phyloP scores from a whole-genome alignment of 2,888 invertebrate genomes.

The Cosmopolites sordidus region DNA sequence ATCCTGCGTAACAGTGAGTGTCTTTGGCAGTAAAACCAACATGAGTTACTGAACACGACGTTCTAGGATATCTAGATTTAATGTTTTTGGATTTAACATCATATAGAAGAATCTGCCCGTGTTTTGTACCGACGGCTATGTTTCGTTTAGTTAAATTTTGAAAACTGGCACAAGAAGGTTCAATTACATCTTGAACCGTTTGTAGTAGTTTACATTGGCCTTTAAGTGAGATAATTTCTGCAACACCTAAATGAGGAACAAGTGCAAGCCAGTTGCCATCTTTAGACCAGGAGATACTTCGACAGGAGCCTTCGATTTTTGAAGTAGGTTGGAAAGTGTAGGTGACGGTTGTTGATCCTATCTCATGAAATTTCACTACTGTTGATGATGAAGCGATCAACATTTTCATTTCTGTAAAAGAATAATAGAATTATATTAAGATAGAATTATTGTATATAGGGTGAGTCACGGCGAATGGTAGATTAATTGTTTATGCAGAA shows the following conservation, averaged over 20 bases:
- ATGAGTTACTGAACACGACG: conserved; percentile 36
- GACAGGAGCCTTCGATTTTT: conserved; percentile 34
- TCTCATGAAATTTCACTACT: conserved; percentile 54
- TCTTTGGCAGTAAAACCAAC: conserved; percentile 43
- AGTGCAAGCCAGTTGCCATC: conserved; percentile 45
- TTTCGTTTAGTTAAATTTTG: conserved; percentile 42
- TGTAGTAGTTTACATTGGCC: conserved; percentile 40
- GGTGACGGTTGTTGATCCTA: conserved; percentile 53
- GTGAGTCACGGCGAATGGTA: no score
- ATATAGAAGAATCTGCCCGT: conserved; percentile 43
- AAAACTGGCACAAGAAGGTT: conserved; percentile 45
- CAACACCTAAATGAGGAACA: conserved; percentile 41
- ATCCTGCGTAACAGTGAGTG: conserved; percentile 42
- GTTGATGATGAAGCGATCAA: conserved; percentile 57
- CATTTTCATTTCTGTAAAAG: conserved; percentile 43
- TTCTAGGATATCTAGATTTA: conserved; percentile 39
- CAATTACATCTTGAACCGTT: conserved; percentile 39
- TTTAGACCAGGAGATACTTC: conserved; percentile 45
- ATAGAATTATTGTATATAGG: background rate
- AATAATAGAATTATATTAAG: conserved; percentile 6
- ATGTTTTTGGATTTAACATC: conserved; percentile 42
- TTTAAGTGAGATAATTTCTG: conserved; percentile 44
- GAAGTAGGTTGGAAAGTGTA: conserved; percentile 48
- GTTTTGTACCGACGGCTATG: conserved; percentile 41
- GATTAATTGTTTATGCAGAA: no score